Evolutionary conservation across 2,888 invertebrate genomes (phyloP).

Genomic region (Mamestra brassicae): DNA sequence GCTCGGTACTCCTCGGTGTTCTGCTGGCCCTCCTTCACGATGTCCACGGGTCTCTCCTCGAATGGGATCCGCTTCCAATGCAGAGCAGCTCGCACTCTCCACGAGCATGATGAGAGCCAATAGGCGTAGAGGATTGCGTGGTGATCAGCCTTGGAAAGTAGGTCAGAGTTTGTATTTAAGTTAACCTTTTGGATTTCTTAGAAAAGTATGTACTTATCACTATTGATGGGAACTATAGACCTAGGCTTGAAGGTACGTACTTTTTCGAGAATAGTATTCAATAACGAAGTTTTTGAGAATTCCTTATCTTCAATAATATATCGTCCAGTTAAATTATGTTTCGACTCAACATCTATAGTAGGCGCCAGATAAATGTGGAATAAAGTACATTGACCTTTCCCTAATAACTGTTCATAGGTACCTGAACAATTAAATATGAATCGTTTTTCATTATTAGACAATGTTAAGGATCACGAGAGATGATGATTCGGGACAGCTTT

Average conservation of each 20-base stretch:
- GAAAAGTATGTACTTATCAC: neutral
- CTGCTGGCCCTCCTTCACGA: constrained; percentile 77
- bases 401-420: too few relatives aligned
- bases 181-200: neutral
- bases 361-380: too few relatives aligned
- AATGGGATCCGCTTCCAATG: constrained; percentile 80
- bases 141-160: constrained; percentile 68
- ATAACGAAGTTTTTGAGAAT: neutral
- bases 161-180: neutral
- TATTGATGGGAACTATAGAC: neutral
- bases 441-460: too few relatives aligned
- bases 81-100: constrained; percentile 90
- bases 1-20: constrained; percentile 77
- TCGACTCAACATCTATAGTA: neutral
- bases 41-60: constrained; percentile 82
- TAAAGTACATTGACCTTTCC: too few relatives aligned
- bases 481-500: too few relatives aligned
- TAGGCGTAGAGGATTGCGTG: constrained; percentile 87
- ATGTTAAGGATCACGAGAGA: too few relatives aligned
- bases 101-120: constrained; percentile 91
- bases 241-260: neutral
- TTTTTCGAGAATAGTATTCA: neutral
- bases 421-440: too few relatives aligned
- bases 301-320: neutral
- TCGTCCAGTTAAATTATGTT: neutral